A percentile compares a stretch with the other conserved stretches of the same genome.
phyloP scores from a whole-genome alignment of 2,113 vertebrate species.

The Aegotheles bennettii region DNA sequence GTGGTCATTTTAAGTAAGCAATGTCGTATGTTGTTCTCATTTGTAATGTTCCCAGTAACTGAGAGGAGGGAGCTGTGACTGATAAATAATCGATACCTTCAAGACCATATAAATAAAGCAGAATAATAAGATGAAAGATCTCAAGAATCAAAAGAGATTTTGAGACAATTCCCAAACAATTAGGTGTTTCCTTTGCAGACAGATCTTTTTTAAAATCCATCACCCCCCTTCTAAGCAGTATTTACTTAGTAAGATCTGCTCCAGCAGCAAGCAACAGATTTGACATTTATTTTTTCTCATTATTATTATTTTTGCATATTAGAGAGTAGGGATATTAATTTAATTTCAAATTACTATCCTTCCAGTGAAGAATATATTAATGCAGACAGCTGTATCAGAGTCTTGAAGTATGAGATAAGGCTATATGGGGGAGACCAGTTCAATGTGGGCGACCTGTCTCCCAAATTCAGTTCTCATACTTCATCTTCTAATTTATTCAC shows the following conservation, averaged over 20 bases:
- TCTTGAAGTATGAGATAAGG: background rate
- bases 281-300: background rate
- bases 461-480: slow-evolving; percentile 30
- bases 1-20: slow-evolving; percentile 2
- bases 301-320: background rate
- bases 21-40: background rate
- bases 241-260: background rate
- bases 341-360: background rate
- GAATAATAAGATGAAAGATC: slow-evolving; percentile 1
- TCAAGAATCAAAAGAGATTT: slow-evolving; percentile 1
- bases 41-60: background rate
- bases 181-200: background rate
- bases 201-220: background rate
- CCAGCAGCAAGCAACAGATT: background rate
- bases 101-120: background rate
- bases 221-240: background rate
- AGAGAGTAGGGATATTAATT: background rate
- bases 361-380: background rate
- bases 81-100: slow-evolving; percentile 23
- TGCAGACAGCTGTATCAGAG: background rate
- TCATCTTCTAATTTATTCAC: slow-evolving; percentile 42
- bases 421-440: slow-evolving; percentile 34
- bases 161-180: background rate
- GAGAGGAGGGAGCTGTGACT: background rate
- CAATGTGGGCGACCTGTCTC: slow-evolving; percentile 31